Percentiles rank a stretch among this genome's conserved stretches.
phyloP scores from a whole-genome alignment of 2,888 invertebrate species.

The Unio pictorum region DNA sequence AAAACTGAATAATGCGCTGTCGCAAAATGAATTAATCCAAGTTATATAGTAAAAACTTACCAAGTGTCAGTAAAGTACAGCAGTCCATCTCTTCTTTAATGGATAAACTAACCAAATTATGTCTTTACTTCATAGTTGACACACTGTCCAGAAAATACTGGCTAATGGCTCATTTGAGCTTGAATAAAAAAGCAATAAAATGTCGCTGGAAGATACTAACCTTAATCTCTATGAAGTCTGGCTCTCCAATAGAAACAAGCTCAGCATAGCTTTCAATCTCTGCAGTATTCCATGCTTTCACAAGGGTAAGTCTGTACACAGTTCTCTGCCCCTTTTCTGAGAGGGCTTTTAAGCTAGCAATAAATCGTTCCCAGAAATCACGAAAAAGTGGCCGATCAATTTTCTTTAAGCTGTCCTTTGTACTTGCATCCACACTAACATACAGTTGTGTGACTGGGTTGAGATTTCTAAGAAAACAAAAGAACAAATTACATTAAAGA shows the following conservation, averaged over 20 bases:
- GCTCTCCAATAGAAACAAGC: slow-evolving; percentile 74
- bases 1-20: too few species aligned
- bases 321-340: slow-evolving; percentile 76
- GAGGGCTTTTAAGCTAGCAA: slow-evolving; percentile 74
- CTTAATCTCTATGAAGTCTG: slow-evolving; percentile 78
- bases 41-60: too few species aligned
- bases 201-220: slow-evolving; percentile 51
- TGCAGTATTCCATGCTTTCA: slow-evolving; percentile 76
- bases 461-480: slow-evolving; percentile 60
- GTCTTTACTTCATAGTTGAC: too few species aligned
- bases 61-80: too few species aligned
- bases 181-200: not conserved
- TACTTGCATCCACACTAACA: slow-evolving; percentile 77
- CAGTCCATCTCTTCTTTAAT: too few species aligned
- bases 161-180: too few species aligned
- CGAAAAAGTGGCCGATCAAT: slow-evolving; percentile 76
- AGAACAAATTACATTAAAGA: not conserved
- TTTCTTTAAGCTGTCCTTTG: slow-evolving; percentile 76
- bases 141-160: too few species aligned
- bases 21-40: too few species aligned
- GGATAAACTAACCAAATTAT: too few species aligned
- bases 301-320: slow-evolving; percentile 76
- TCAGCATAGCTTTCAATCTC: slow-evolving; percentile 75
- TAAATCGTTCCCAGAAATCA: slow-evolving; percentile 76
- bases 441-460: slow-evolving; percentile 76